Conservation (phyloP, 2,113 vertebrate genomes). For the Sminthopsis crassicaudata region DNA sequence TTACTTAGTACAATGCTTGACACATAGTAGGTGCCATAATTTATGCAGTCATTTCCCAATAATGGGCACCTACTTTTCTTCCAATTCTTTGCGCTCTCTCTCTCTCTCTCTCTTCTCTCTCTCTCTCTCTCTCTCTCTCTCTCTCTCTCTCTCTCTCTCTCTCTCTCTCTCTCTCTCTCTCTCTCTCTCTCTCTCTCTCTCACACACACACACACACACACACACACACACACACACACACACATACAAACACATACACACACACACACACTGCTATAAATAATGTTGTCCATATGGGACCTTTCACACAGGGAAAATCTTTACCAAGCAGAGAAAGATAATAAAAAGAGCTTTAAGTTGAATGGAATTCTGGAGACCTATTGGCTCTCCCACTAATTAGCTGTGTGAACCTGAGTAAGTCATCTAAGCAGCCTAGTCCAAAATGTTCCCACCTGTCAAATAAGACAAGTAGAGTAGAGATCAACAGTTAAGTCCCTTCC, state of each 20-base stretch:
- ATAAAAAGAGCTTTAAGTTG: neutral
- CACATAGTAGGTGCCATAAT: neutral
- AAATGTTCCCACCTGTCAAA: neutral
- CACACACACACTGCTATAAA: neutral
- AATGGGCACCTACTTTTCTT: neutral
- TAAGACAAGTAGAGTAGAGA: neutral
- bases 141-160: too few species aligned
- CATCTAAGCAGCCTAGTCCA: neutral
- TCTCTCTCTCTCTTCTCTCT: too few species aligned
- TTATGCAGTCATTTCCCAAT: neutral
- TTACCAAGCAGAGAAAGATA: neutral
- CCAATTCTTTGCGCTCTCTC: neutral
- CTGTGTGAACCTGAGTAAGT: neutral
- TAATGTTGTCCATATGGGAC: neutral
- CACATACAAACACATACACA: too few species aligned
- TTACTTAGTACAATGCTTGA: neutral
- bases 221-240: too few species aligned
- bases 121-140: too few species aligned
- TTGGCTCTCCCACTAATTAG: neutral
- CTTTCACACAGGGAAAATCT: neutral
- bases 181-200: too few species aligned
- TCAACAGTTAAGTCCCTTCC: neutral
- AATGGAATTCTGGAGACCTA: neutral
- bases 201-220: too few species aligned
- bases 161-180: too few species aligned